These are phyloP conservation scores for Troides aeacus DNA, from an alignment of 2,888 invertebrate genomes.

Conservation along the genomic window DNA sequence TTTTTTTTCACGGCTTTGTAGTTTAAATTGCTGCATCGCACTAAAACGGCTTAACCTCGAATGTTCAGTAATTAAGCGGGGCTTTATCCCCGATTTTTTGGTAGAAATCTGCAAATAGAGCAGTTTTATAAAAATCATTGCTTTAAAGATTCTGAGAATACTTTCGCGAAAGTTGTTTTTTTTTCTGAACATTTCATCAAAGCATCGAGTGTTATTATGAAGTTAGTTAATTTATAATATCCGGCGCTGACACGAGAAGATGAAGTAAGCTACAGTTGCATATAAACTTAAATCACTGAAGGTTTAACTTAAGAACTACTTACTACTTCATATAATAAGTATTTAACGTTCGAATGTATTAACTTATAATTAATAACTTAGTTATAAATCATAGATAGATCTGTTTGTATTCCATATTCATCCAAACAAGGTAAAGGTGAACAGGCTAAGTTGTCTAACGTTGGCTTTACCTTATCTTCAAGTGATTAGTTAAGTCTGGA, in stretches of 20 bases:
- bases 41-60: conserved; percentile 19
- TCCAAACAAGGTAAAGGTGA: conserved; percentile 14
- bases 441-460: conserved; percentile 8
- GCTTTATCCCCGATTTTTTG: conserved; percentile 18
- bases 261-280: no score
- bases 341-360: no score
- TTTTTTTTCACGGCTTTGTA: conserved; percentile 19
- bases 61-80: conserved; percentile 24
- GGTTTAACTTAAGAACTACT: no score
- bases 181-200: neutral
- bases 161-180: neutral
- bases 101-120: conserved; percentile 15
- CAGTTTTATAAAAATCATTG: conserved; percentile 9
- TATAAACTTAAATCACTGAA: no score
- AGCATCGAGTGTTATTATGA: neutral
- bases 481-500: conserved; percentile 26
- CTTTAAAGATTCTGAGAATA: conserved; percentile 8
- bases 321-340: no score
- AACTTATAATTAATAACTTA: no score
- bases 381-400: no score
- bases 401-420: neutral
- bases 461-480: conserved; percentile 20
- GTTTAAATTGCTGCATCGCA: conserved; percentile 25
- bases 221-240: neutral
- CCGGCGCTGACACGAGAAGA: neutral